These are phyloP conservation scores for Caenorhabditis auriculariae DNA, from an alignment of 2,888 invertebrate genomes.

Conservation along the genomic window DNA sequence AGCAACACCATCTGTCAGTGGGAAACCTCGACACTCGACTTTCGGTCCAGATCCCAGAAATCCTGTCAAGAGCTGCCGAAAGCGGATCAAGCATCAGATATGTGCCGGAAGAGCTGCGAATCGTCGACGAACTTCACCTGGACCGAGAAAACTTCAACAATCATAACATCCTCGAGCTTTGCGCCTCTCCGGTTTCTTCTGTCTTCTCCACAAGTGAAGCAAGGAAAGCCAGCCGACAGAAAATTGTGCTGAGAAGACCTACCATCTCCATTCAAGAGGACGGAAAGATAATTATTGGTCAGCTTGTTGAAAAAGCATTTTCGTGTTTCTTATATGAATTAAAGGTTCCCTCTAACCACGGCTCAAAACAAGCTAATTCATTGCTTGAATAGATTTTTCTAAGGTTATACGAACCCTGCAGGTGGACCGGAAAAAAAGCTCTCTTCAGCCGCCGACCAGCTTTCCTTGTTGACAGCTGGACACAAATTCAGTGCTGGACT, in stretches of 20 bases:
- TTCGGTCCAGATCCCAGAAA: slow-evolving; percentile 38
- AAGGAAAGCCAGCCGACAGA: slow-evolving; percentile 24
- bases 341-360: too few species aligned
- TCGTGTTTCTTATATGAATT: background rate
- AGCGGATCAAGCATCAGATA: too few species aligned
- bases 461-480: too few species aligned
- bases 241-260: slow-evolving; percentile 48
- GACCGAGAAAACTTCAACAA: slow-evolving; percentile 5
- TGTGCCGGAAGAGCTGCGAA: slow-evolving; percentile 3
- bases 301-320: too few species aligned
- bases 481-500: background rate
- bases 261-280: slow-evolving; percentile 62
- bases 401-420: background rate
- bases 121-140: slow-evolving; percentile 14
- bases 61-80: slow-evolving; percentile 12
- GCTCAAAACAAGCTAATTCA: too few species aligned
- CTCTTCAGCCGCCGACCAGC: too few species aligned
- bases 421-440: background rate
- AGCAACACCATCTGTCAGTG: slow-evolving; percentile 29
- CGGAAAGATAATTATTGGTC: slow-evolving; percentile 59
- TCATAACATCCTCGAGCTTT: slow-evolving; percentile 21
- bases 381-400: background rate
- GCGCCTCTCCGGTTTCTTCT: slow-evolving; percentile 49
- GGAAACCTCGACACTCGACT: slow-evolving; percentile 35
- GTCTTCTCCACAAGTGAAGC: slow-evolving; percentile 47